phyloP scores from a whole-genome alignment of 2,113 vertebrate species.

The Cepphus grylle region DNA sequence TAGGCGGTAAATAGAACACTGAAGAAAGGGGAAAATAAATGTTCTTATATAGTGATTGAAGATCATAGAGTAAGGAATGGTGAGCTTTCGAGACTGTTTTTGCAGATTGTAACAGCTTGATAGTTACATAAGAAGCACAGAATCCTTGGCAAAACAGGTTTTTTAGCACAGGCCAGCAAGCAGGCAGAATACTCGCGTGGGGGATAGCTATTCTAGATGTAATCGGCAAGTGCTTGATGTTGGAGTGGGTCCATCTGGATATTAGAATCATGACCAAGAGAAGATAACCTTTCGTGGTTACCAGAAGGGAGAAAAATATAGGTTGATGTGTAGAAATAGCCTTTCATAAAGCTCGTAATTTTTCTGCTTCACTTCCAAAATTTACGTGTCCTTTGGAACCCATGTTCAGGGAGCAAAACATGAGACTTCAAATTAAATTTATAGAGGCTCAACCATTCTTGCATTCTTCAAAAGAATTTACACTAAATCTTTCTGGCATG shows the following conservation, averaged over 20 bases:
- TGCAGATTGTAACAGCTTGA: conserved; percentile 10
- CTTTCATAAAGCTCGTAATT: background rate
- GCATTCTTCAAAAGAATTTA: background rate
- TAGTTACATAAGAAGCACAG: conserved; percentile 18
- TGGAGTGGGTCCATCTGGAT: background rate
- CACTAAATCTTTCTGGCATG: background rate
- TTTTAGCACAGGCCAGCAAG: background rate
- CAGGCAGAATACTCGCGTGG: background rate
- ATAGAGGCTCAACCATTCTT: background rate
- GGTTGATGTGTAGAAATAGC: background rate
- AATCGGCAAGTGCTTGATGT: background rate
- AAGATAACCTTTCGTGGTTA: background rate
- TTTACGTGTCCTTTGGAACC: background rate
- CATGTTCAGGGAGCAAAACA: background rate
- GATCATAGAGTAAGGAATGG: background rate
- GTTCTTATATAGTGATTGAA: background rate
- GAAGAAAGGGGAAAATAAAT: background rate
- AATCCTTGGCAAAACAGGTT: background rate
- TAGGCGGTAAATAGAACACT: background rate
- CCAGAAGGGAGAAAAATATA: background rate
- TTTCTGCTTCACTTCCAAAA: background rate
- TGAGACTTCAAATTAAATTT: background rate
- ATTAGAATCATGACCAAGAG: background rate
- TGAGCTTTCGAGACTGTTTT: background rate
- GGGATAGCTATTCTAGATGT: background rate